Base-by-base conservation (phyloP, 2,888 invertebrate genomes). In the Amiota minor region DNA sequence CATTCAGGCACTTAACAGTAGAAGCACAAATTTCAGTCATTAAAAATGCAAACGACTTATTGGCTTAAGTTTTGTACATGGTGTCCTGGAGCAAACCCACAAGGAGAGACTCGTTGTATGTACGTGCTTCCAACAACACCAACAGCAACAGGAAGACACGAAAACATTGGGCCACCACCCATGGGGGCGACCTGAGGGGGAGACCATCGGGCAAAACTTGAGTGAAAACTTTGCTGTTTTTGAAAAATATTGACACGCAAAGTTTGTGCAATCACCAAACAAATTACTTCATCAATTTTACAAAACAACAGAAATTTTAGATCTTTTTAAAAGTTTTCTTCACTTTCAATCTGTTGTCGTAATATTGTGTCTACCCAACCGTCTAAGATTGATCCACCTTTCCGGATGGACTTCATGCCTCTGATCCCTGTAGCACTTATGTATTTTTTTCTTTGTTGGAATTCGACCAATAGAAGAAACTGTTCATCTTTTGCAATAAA, bases 221-320 rank as follows among this genome's bases (percentile, higher is more conserved):
- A 23, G 67, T 50, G 16, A 68, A 59, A 68, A 68, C 50, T 74
- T 76, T 77, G 80, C 74, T 70, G 55, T 78, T 82, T 35, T 80
- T 77, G 65, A 73, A 77, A 83, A 82, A 84, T 83, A 82, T 82
- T 82, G 83, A 80, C 85, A 82, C 83, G 82, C 83, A 82, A 82
- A 82, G 83, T 85, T 82, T 82, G 76, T 83, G 85, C 85, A 85
- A 85, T 82, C 83, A 80, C 74, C 85, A 82, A 85, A 83, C 82
- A 83, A 82, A 85, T 82, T 82, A 82, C 83, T 85, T 82, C 83
- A 82, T 82, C 82, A 82, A 85, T 82, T 82, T 85, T 85, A 83
- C 83, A 81, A 79, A 82, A 81, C 85, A 82, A 83, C 85, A 79
- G 81, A 80, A 85, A 85, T 80, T 81, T 81, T 80, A 77, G 82